Evolutionary conservation across 1,140 invertebrate species (phyloP), one percentile per base, ranked within the genome.

Genomic region (Psilanteris sp.): DNA sequence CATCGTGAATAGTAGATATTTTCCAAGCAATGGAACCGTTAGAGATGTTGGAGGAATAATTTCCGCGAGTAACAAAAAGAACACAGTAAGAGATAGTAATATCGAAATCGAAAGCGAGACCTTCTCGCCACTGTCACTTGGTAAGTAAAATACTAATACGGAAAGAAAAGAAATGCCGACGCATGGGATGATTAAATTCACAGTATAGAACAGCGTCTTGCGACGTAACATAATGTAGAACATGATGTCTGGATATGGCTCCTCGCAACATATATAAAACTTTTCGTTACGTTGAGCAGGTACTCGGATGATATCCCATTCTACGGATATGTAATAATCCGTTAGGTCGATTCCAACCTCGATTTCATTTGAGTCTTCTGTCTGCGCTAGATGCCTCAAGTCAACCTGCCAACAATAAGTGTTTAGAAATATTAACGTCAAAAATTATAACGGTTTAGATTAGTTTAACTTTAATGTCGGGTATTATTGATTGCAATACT

Each of bases 1-100:
- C 97, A 99, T 99, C 29, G 98, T 99, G 89, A 99, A 99, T 13
- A 99, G 91, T 24, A 99, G 91, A 90, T 99, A 99, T 91, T 98
- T 98, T 72, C 98, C 98, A 68, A 99, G 91, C 39, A 99, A 90
- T 26, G 98, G 98, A 52, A 99, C 97, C 32, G 98, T 98, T 34
- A 99, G 90, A 44, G 97, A 99, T 44, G 98, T 99, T n/a, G 98
- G 97, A 54, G 98, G 98, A 86, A 99, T 99, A 84, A 99, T 98
- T 90, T 99, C 97, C 77, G 96, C 97, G 77, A 99, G 90, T 76
- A 99, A 91, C 68, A 99, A 91, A 91, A 99, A 99, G 91, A 99
- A 99, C 90, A 99, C 97, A 82, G 98, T 99, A 78, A 99, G 90
- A 55, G 98, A 99, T 11, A 99, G 94, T 48, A 99, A 91, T 86